Evolutionary conservation across 1,140 invertebrate genomes (phyloP), one percentile per base, ranked within the genome.

Genomic region (Chymomyza costata): DNA sequence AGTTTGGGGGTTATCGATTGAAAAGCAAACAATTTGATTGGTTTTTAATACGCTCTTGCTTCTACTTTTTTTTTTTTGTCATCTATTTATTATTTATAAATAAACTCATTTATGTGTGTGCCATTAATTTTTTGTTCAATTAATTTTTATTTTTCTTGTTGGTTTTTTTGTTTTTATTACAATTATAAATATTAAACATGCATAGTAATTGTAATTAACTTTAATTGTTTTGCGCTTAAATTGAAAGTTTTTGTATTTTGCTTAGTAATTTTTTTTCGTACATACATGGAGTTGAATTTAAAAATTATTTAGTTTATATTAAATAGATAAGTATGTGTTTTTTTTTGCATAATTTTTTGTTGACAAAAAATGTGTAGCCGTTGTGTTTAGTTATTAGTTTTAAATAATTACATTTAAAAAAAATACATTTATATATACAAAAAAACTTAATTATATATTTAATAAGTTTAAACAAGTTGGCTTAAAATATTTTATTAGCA

Each of bases 151-250:
- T 49, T 34, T 48, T 54, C 39, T 58, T 46, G 32, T 37, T 46
- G 48, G 28, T 64, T 43, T 41, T 30, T 39, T 32, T n/a, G 13
- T 57, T 62, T 51, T 66, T 66, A 76, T 66, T 78, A 78, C 66
- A 70, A 64, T 64, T 78, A 80, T 71, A 80, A 71, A 66, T 80
- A 78, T 78, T 71, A 80, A 78, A 80, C 73, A 76, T 76, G 65
- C 71, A 78, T 63, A 66, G 57, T 66, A 70, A 34, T 58, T 55
- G 62, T 70, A 71, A 71, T 71, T 80, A 71, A 56, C 45, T 64
- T 62, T 52, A 76, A 69, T 76, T 62, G 56, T 35, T 40, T 21
- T 56, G 61, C 32, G 10, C 70, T 69, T 74, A 76, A 63, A 54
- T 56, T 30, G 44, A 66, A 78, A 66, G n/a, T n/a, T n/a, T n/a